phyloP scores from a whole-genome alignment of 2,113 vertebrate genomes.

The Falcunculus frontatus region DNA sequence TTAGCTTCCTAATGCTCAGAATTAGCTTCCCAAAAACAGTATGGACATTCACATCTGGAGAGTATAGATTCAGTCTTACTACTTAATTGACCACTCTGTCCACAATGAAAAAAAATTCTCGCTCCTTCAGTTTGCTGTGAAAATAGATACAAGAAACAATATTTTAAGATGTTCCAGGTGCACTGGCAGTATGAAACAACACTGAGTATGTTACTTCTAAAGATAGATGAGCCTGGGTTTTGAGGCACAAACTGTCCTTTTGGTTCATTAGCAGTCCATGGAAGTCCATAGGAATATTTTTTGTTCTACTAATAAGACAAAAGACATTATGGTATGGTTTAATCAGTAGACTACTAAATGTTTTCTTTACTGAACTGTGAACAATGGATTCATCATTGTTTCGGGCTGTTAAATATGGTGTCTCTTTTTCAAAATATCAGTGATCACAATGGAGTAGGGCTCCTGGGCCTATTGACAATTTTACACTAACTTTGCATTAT shows the following conservation, averaged over 20 bases:
- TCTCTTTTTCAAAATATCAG: not conserved
- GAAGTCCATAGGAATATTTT: not conserved
- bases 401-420: not conserved
- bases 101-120: not conserved
- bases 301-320: not conserved
- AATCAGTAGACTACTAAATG: not conserved
- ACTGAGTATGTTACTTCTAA: not conserved
- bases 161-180: not conserved
- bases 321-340: not conserved
- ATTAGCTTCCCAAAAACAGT: not conserved
- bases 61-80: not conserved
- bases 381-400: not conserved
- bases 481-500: conserved; percentile 31
- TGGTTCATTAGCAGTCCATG: not conserved
- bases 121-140: not conserved
- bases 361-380: not conserved
- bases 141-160: not conserved
- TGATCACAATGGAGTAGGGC: not conserved
- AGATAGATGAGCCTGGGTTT: not conserved
- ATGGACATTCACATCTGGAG: not conserved
- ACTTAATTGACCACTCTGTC: not conserved
- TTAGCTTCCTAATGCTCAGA: not conserved
- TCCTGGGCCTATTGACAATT: conserved; percentile 34
- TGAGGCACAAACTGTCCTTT: not conserved
- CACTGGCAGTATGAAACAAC: not conserved